Percentiles rank a stretch among this genome's conserved stretches.
These are phyloP conservation scores for Eclectus roratus DNA, from an alignment of 2,113 vertebrate genomes.

Conservation along the genomic window DNA sequence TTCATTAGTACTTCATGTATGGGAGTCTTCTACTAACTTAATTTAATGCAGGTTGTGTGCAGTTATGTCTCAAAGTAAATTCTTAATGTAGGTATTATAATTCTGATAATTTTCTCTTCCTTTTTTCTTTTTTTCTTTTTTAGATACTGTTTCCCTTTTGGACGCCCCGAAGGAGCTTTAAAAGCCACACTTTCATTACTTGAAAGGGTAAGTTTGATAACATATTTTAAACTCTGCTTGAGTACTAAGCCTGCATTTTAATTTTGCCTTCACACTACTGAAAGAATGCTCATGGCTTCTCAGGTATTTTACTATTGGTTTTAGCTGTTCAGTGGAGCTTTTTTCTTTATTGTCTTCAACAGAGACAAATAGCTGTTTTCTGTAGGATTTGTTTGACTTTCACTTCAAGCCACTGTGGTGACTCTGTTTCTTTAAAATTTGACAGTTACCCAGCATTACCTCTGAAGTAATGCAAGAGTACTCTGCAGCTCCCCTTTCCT, in stretches of 20 bases:
- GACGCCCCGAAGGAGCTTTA: slow-evolving; percentile 95
- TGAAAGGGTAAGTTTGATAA: slow-evolving; percentile 85
- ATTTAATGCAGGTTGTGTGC: neutral
- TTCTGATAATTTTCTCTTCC: neutral
- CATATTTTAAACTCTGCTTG: neutral
- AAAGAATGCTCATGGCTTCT: neutral
- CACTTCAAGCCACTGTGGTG: neutral
- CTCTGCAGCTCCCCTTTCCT: neutral
- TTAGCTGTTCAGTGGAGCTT: neutral
- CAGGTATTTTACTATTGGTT: neutral
- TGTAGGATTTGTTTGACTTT: neutral
- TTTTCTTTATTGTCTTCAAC: neutral
- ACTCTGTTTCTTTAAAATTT: neutral
- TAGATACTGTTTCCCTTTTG: slow-evolving; percentile 98
- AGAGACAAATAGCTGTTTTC: neutral
- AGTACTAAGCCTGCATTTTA: neutral
- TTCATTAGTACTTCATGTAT: neutral
- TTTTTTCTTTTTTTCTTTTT: neutral
- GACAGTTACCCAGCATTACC: neutral
- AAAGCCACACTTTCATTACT: slow-evolving; percentile 96
- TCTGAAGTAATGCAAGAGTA: neutral
- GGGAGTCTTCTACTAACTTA: neutral
- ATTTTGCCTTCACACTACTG: neutral
- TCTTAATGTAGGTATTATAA: neutral
- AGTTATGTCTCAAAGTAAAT: neutral